Evolutionary conservation across 2,888 invertebrate genomes (phyloP).

Genomic region (Nemurella pictetii): DNA sequence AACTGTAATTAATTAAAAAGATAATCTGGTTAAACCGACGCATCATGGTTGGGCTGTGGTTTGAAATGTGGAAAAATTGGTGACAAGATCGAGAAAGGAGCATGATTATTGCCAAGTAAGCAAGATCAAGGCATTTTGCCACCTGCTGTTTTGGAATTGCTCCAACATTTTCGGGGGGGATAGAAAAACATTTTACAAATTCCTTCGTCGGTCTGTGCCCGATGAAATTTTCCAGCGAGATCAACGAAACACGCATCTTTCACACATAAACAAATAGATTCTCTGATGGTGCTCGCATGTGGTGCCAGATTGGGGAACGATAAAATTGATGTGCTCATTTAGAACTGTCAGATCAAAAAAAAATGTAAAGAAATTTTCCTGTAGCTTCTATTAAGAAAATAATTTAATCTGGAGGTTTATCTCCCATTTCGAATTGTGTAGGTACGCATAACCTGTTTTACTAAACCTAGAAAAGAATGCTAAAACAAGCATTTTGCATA

Average conservation of each 20-base stretch:
- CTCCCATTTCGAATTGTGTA: no score
- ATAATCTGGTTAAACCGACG: background rate
- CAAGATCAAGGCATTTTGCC: constrained; percentile 30
- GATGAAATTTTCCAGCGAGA: background rate
- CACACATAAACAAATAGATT: background rate
- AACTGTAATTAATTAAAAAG: background rate
- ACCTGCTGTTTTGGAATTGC: constrained; percentile 19
- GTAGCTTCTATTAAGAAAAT: no score
- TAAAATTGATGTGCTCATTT: no score
- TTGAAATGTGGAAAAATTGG: background rate
- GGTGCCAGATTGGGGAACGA: background rate
- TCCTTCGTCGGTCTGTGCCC: background rate
- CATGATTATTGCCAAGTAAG: background rate
- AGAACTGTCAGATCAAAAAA: no score
- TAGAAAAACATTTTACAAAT: constrained; percentile 10
- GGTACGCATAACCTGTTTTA: no score
- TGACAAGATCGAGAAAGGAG: background rate
- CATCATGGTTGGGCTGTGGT: background rate
- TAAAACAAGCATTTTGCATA: no score
- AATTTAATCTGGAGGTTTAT: no score
- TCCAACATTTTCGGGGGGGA: background rate
- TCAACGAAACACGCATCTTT: background rate
- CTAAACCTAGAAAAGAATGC: no score
- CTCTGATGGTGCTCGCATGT: background rate
- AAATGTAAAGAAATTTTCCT: no score